phyloP scores from a whole-genome alignment of 1,140 invertebrate species.

The Bombus pascuorum region DNA sequence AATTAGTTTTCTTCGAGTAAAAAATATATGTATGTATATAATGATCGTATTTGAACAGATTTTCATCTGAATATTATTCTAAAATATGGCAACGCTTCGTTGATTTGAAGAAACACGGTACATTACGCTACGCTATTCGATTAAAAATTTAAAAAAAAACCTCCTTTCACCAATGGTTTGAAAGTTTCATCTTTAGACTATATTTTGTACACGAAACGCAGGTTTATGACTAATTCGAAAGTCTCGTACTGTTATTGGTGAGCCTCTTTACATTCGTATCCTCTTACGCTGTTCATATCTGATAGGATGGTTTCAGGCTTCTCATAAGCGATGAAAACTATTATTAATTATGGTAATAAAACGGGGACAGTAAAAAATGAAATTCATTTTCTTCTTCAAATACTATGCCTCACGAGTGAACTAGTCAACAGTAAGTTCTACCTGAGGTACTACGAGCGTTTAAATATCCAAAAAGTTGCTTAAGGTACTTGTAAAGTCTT shows the following conservation, averaged over 20 bases:
- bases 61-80: background rate
- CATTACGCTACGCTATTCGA: background rate
- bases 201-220: constrained; percentile 8
- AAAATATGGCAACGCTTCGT: background rate
- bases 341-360: constrained; percentile 8
- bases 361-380: constrained; percentile 14
- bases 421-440: constrained; percentile 46
- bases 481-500: constrained; percentile 79
- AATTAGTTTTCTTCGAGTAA: background rate
- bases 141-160: background rate
- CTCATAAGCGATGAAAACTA: constrained; percentile 1
- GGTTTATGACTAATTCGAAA: background rate
- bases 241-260: background rate
- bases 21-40: background rate
- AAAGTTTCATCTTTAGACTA: background rate
- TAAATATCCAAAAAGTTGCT: constrained; percentile 69
- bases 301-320: background rate
- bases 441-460: constrained; percentile 59
- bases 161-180: background rate
- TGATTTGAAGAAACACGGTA: background rate
- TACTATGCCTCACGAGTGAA: constrained; percentile 29
- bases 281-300: background rate
- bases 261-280: background rate
- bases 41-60: background rate
- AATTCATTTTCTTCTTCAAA: constrained; percentile 27